Evolutionary conservation across 2,888 invertebrate species (phyloP).

Genomic region (Heliconius ethilla): DNA sequence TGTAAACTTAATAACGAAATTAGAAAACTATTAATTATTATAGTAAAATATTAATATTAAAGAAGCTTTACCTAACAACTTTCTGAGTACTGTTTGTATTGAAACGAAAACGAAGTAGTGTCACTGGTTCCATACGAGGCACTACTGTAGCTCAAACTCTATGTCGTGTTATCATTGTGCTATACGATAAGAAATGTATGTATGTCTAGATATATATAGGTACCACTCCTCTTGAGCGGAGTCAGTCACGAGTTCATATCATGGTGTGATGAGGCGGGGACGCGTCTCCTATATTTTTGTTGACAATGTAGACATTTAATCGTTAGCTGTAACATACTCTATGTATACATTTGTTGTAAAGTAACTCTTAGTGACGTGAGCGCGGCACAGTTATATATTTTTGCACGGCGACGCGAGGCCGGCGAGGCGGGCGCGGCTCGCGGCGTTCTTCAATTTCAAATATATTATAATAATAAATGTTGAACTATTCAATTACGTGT

Average conservation of each 20-base stretch:
- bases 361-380: slow-evolving; percentile 48
- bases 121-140: not conserved
- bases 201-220: slow-evolving; percentile 25
- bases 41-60: slow-evolving; percentile 8
- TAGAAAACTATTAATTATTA: slow-evolving; percentile 9
- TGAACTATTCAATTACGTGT: slow-evolving; percentile 62
- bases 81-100: not conserved
- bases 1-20: slow-evolving; percentile 1
- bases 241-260: slow-evolving; percentile 69
- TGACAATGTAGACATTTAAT: slow-evolving; percentile 53
- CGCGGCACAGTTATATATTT: slow-evolving; percentile 75
- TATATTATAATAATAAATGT: slow-evolving; percentile 73
- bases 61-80: slow-evolving; percentile 12
- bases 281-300: slow-evolving; percentile 56
- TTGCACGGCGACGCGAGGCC: slow-evolving; percentile 61
- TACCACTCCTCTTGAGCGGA: not conserved
- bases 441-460: slow-evolving; percentile 66
- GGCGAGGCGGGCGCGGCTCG: slow-evolving; percentile 47
- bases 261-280: slow-evolving; percentile 66
- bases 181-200: slow-evolving; percentile 4
- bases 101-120: slow-evolving; percentile 4
- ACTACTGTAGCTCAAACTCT: slow-evolving; percentile 35
- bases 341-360: slow-evolving; percentile 54
- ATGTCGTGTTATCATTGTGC: slow-evolving; percentile 27
- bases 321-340: slow-evolving; percentile 44